Base-by-base conservation (phyloP, 2,113 vertebrate genomes). In the Dipodomys stephensi region DNA sequence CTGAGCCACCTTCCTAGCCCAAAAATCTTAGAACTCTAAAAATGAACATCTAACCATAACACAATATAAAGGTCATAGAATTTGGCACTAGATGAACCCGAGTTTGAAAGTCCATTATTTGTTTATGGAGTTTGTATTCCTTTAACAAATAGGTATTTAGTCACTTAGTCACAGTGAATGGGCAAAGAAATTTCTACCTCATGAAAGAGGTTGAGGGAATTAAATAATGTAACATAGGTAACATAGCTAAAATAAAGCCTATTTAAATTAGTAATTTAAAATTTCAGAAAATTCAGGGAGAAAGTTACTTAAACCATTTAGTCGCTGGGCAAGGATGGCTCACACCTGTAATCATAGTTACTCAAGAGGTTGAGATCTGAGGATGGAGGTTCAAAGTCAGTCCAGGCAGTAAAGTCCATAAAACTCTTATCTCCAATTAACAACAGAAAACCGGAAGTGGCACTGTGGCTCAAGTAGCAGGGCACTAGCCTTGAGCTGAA, bases 211-310 rank as follows among this genome's bases (percentile, higher is more conserved):
- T 78, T 49, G 62, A 68, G 30, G 69, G 46, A 90, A 94, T 78
- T 60, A 76, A 94, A 22, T 60, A 35, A 76, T 20, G 6, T 32
- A 82, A 91, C 2, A 22, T 15, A 87, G 27, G 19, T 35, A 2
- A 89, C 72, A 8, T 23, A 53, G 68, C 28, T 83, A 87, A 92
- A 94, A 74, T 73, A 93, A 77, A 76, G 12, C 64, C 60, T 82
- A 13, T 15, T 57, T 46, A 65, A 28, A 35, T 53, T 85, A 81
- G 46, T 22, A 27, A 19, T 71, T 46, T 67, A 35, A 65, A 64
- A 23, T 23, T 23, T 64, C 23, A 23, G 23, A 23, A 64, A 64
- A 12, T 64, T 64, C 62, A 64, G 62, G 23, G 62, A 25, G 62
- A 64, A 64, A 64, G 23, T 64, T 20, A 64, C 25, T 64, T 64